A percentile compares a stretch with the other conserved stretches of the same genome.
These are phyloP conservation scores for Diplosoma virens DNA, from an alignment of 23 tunicate genomes.

Conservation along the genomic window DNA sequence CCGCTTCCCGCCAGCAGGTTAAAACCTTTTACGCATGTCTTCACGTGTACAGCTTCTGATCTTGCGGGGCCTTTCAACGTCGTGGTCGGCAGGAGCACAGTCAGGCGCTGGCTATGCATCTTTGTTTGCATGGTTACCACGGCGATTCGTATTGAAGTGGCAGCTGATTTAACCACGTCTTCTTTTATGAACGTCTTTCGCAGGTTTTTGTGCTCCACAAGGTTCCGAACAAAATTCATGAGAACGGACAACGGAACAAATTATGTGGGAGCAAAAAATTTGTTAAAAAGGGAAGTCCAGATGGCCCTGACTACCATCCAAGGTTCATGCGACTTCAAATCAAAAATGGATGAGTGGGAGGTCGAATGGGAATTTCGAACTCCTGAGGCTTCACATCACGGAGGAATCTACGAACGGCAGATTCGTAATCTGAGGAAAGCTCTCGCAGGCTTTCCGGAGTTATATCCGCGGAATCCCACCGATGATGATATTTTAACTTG, in stretches of 20 bases:
- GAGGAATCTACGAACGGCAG: neutral
- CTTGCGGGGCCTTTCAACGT: slow-evolving; percentile 3
- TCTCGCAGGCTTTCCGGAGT: neutral
- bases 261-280: neutral
- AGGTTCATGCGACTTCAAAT: neutral
- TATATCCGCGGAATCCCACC: neutral
- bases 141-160: neutral
- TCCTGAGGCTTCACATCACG: slow-evolving; percentile 3
- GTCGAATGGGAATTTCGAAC: neutral
- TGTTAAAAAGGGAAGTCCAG: neutral
- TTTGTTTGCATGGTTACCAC: neutral
- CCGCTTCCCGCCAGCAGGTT: slow-evolving; percentile 2
- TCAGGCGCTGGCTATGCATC: neutral
- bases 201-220: neutral
- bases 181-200: neutral
- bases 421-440: neutral
- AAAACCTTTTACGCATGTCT: neutral
- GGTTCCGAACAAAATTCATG: neutral
- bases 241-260: slow-evolving; percentile 15
- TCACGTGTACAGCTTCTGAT: neutral
- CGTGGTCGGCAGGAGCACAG: neutral
- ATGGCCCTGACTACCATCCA: neutral
- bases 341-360: neutral
- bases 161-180: neutral
- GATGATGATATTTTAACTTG: neutral